Conservation (phyloP, 2,113 vertebrate species). For the Psophia crepitans region DNA sequence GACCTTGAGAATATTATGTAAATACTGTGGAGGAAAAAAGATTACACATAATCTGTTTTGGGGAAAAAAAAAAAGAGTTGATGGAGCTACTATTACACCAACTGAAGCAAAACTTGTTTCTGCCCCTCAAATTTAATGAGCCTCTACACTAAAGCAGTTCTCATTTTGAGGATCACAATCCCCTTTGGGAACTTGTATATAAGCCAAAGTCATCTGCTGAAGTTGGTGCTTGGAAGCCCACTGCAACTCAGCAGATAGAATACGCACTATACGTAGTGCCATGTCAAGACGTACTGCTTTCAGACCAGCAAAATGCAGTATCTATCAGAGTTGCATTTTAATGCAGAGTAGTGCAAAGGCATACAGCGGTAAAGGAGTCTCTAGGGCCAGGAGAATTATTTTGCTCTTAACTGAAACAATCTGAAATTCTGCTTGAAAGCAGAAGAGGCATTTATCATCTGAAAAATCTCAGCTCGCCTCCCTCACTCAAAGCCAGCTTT, state of each 20-base stretch:
- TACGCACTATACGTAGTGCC: fast-evolving
- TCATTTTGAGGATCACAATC: neutral
- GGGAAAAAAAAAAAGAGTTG: fast-evolving
- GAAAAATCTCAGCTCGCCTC: neutral
- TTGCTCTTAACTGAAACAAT: neutral
- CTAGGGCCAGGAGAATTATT: neutral
- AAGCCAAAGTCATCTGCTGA: neutral
- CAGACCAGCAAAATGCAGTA: neutral
- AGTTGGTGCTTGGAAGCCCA: neutral
- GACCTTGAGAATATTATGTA: neutral
- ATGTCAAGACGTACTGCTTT: neutral
- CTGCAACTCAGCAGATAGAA: neutral
- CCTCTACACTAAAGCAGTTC: neutral
- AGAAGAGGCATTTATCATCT: neutral
- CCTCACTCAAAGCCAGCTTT: neutral
- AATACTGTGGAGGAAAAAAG: neutral
- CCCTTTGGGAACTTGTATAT: neutral
- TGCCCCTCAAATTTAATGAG: neutral
- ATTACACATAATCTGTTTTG: neutral
- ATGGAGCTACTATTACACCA: neutral
- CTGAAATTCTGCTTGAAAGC: neutral
- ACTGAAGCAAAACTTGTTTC: neutral
- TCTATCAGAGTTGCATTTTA: neutral
- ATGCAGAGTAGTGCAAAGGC: neutral
- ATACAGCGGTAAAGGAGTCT: neutral